phyloP scores from a whole-genome alignment of 2,888 invertebrate genomes.

The Drosophila fungiperda region DNA sequence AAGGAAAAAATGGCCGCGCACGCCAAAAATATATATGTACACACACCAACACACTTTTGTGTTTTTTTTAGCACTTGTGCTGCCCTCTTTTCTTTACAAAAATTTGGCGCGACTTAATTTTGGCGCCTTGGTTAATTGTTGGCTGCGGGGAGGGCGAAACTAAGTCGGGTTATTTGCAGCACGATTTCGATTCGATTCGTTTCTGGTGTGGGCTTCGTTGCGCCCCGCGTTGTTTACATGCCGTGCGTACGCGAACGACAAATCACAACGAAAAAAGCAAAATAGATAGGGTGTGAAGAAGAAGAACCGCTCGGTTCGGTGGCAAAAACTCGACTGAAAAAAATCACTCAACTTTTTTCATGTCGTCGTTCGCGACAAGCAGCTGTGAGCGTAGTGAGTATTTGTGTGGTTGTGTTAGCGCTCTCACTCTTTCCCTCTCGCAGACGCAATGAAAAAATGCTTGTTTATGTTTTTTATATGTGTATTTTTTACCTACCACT shows the following conservation, averaged over 20 bases:
- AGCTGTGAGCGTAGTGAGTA: conserved; percentile 46
- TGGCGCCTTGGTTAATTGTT: conserved; percentile 44
- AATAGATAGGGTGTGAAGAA: conserved; percentile 55
- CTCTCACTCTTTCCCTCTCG: conserved; percentile 37
- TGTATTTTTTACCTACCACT: conserved; percentile 56
- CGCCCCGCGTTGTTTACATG: conserved; percentile 61
- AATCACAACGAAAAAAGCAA: conserved; percentile 59
- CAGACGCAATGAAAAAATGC: conserved; percentile 62
- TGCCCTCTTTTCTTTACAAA: conserved; percentile 52
- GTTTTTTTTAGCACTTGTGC: conserved; percentile 71
- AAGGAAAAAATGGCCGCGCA: conserved; percentile 83
- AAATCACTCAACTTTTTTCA: conserved; percentile 80
- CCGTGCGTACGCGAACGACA: conserved; percentile 58
- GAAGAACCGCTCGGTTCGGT: conserved; percentile 75
- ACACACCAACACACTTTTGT: conserved; percentile 51
- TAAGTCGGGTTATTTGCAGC: conserved; percentile 18
- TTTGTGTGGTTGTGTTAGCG: conserved; percentile 27
- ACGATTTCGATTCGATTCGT: conserved; percentile 35
- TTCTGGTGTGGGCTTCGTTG: conserved; percentile 25
- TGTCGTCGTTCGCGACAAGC: conserved; percentile 41
- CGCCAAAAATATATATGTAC: conserved; percentile 75
- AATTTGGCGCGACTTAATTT: conserved; percentile 59
- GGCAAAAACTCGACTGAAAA: conserved; percentile 85
- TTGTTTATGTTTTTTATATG: conserved; percentile 79
- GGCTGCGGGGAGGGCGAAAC: background rate